These are phyloP conservation scores for Ophthalmotilapia sp. DNA, from an alignment of 2,113 vertebrate species.

Conservation along the genomic window DNA sequence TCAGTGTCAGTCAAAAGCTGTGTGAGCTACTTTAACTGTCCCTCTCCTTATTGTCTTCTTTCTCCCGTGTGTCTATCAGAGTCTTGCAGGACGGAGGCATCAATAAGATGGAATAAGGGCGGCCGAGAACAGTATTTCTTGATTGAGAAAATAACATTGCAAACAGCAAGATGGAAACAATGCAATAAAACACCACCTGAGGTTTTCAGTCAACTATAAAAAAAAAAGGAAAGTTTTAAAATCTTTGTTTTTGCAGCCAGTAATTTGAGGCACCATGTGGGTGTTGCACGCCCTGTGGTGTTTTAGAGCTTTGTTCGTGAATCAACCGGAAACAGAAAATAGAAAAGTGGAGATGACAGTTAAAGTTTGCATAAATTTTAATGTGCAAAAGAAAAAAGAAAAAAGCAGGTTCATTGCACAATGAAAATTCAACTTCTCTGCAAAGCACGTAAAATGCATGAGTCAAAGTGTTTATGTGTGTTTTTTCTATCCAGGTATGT, in stretches of 20 bases:
- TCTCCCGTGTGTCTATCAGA: neutral
- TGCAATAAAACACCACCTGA: neutral
- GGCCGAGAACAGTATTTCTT: neutral
- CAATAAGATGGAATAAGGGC: neutral
- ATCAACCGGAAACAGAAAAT: neutral
- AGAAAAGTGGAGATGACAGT: neutral
- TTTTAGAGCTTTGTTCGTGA: neutral
- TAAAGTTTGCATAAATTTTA: neutral
- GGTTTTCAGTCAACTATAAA: neutral
- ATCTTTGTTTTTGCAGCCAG: neutral
- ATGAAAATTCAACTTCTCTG: neutral
- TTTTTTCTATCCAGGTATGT: neutral
- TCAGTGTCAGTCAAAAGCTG: neutral
- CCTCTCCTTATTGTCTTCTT: neutral
- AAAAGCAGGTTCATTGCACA: neutral
- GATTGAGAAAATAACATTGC: neutral
- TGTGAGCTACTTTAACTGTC: neutral
- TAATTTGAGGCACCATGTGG: neutral
- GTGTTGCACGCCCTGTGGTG: neutral
- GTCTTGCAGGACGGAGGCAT: constrained; percentile 1
- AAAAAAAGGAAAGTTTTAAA: neutral
- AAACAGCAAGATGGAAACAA: neutral
- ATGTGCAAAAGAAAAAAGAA: neutral
- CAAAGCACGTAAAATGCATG: neutral
- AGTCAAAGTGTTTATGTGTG: neutral